Evolutionary conservation across 1,140 invertebrate species (phyloP).

Genomic region (Drosophila rufa): DNA sequence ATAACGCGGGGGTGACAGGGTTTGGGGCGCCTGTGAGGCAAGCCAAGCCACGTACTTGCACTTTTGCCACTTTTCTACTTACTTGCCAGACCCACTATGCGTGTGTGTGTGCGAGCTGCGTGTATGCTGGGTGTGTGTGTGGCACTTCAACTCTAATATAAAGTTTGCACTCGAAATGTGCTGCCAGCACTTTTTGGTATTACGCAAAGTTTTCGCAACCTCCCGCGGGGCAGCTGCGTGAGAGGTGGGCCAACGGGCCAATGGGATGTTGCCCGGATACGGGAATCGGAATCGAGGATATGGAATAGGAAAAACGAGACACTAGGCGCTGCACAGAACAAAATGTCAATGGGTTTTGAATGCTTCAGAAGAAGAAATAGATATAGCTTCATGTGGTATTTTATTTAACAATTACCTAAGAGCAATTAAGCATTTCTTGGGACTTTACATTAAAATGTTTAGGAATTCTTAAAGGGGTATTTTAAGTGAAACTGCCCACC

Average conservation of each 20-base stretch:
- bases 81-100: slow-evolving; percentile 41
- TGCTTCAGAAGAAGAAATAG: no score
- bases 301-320: slow-evolving; percentile 7
- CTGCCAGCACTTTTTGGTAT: slow-evolving; percentile 82
- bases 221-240: slow-evolving; percentile 54
- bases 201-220: slow-evolving; percentile 75
- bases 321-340: not conserved
- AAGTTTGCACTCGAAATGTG: slow-evolving; percentile 82
- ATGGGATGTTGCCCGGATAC: slow-evolving; percentile 13
- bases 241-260: slow-evolving; percentile 30
- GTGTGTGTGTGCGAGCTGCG: slow-evolving; percentile 21
- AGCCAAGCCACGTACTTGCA: slow-evolving; percentile 73
- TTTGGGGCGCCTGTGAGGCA: not conserved
- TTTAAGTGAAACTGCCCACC: no score
- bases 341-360: not conserved
- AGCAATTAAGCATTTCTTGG: not conserved
- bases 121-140: slow-evolving; percentile 49
- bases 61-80: slow-evolving; percentile 75
- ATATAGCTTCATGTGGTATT: not conserved
- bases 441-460: not conserved
- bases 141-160: slow-evolving; percentile 83
- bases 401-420: not conserved
- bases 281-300: slow-evolving; percentile 2
- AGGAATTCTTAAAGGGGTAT: no score
- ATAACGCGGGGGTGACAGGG: slow-evolving; percentile 54